Evolutionary conservation across 2,113 vertebrate species (phyloP), one percentile per base, ranked within the genome.

Genomic region (Helogale parvula): DNA sequence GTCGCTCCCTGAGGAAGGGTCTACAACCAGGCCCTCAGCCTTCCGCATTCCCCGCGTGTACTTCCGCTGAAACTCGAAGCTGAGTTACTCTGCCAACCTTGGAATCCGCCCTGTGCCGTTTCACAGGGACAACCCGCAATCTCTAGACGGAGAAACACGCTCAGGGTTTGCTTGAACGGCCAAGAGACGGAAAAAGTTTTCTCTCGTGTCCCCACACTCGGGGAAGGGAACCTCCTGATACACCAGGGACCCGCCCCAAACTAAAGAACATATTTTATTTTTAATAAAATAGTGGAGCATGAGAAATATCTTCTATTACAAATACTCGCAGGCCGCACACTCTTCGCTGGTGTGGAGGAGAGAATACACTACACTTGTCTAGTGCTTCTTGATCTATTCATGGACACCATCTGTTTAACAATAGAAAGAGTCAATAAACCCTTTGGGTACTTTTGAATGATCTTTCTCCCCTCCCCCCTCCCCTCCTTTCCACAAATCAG

Each of bases 231-330:
- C 82, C 76, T 90, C 93, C 88, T 83, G 47, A 96, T 25, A 1
- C 85, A 93, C 98, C 93, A 83, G 91, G 96, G 80, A 88, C 98
- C 98, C 96, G 98, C 95, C 76, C 98, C 99, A 99, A 99, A 99
- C 99, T 99, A 99, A 98, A 99, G 97, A 97, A 99, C 98, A 97
- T 98, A 94, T 99, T 99, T 99, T 99, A 98, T 99, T 99, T 98
- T 99, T 99, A 99, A 99, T 99, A 99, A 99, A 99, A 99, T 99
- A 99, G 98, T 98, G 98, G 98, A 96, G 96, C 99, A 98, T 98
- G 98, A 98, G 98, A 99, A 99, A 99, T 98, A 99, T 97, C 95
- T 82, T 99, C 98, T 98, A 92, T 99, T 99, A 99, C 99, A 99
- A 99, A 99, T 98, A 99, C 99, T 98, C 99, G 99, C 98, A 99